These are phyloP conservation scores for Drosophila melanica DNA, from an alignment of 1,140 invertebrate genomes.

Conservation along the genomic window DNA sequence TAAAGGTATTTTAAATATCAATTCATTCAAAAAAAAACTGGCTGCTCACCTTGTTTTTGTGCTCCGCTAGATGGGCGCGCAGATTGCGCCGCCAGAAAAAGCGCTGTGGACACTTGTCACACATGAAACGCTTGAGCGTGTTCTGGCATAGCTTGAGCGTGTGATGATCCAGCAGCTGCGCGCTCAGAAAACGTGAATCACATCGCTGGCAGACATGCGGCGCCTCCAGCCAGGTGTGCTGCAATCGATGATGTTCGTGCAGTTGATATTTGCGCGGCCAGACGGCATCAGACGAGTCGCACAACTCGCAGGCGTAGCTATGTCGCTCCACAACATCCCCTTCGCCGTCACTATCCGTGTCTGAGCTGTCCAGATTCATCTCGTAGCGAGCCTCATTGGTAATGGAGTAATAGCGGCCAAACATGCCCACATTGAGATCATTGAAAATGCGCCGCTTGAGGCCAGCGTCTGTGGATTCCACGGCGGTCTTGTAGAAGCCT, in stretches of 20 bases:
- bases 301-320: conserved; percentile 67
- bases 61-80: conserved; percentile 58
- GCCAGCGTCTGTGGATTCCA: conserved; percentile 57
- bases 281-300: conserved; percentile 35
- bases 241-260: conserved; percentile 65
- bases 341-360: conserved; percentile 68
- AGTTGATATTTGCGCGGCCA: conserved; percentile 70
- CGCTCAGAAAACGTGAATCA: conserved; percentile 64
- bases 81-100: conserved; percentile 70
- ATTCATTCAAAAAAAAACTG: no score
- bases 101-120: conserved; percentile 70
- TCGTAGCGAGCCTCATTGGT: conserved; percentile 71
- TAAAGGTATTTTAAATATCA: neutral
- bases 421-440: conserved; percentile 56
- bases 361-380: conserved; percentile 69
- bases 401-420: conserved; percentile 68
- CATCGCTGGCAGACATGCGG: conserved; percentile 72
- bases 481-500: conserved; percentile 68
- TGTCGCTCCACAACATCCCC: conserved; percentile 57
- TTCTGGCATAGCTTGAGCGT: conserved; percentile 63
- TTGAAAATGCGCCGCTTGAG: conserved; percentile 54
- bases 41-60: conserved; percentile 64
- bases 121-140: conserved; percentile 66
- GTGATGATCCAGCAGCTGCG: conserved; percentile 61
- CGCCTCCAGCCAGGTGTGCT: conserved; percentile 67